Evolutionary conservation across 2,888 invertebrate genomes (phyloP).

Genomic region (Chloroclysta siterata): DNA sequence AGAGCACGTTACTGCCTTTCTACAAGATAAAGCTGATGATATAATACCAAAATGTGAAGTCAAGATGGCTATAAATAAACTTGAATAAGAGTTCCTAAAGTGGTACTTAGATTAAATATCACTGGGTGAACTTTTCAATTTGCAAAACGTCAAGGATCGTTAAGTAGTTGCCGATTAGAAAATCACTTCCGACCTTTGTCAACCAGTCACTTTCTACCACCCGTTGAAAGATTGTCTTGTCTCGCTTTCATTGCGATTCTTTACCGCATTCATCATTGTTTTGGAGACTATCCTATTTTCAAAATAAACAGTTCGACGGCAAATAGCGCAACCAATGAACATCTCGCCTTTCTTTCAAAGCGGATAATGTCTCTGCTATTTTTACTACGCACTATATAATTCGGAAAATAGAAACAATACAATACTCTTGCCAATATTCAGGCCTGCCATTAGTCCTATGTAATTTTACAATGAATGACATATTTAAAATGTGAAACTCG

Average conservation of each 20-base stretch:
- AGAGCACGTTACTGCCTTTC: too few relatives aligned
- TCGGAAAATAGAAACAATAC: not conserved
- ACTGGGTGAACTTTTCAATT: constrained; percentile 27
- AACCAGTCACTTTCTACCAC: constrained; percentile 72
- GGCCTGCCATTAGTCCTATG: not conserved
- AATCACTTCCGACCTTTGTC: constrained; percentile 82
- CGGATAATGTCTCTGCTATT: not conserved
- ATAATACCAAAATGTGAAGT: too few relatives aligned
- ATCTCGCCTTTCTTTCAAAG: not conserved
- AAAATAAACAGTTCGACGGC: constrained; percentile 8
- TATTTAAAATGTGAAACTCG: not conserved
- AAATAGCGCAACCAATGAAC: not conserved
- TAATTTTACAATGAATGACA: not conserved
- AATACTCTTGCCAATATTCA: not conserved
- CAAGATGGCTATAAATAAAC: too few relatives aligned
- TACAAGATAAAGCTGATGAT: too few relatives aligned
- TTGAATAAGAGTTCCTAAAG: too few relatives aligned
- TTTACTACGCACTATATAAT: not conserved
- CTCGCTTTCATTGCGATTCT: constrained; percentile 61
- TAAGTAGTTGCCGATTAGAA: constrained; percentile 60
- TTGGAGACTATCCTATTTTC: constrained; percentile 10
- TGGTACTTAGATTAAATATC: too few relatives aligned
- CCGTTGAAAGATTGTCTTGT: constrained; percentile 52
- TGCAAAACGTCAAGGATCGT: constrained; percentile 69
- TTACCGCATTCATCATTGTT: constrained; percentile 29